A percentile compares a stretch with the other conserved stretches of the same genome.
phyloP scores from a whole-genome alignment of 2,888 invertebrate genomes.

The Drosophila robusta region DNA sequence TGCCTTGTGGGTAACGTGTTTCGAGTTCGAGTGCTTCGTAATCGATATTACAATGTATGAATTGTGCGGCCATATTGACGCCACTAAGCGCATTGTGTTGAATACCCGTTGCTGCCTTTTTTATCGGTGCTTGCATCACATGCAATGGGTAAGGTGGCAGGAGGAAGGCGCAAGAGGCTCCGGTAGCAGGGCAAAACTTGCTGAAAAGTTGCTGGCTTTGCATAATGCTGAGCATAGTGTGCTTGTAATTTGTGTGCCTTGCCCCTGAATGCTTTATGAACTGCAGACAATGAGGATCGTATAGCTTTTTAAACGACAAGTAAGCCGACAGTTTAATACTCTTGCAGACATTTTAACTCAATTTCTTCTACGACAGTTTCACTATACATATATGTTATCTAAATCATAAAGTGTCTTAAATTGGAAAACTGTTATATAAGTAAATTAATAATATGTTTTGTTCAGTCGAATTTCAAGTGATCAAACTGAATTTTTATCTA shows the following conservation, averaged over 20 bases:
- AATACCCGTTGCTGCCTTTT: conserved; percentile 41
- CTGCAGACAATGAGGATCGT: conserved; percentile 36
- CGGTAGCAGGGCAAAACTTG: conserved; percentile 46
- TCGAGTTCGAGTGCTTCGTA: conserved; percentile 68
- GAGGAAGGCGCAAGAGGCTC: neutral
- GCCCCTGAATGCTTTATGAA: conserved; percentile 42
- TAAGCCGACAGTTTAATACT: neutral
- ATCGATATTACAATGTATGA: conserved; percentile 77
- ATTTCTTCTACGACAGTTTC: too few relatives aligned
- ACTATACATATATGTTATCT: neutral
- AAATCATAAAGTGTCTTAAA: neutral
- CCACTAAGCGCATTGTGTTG: conserved; percentile 69
- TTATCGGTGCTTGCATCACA: conserved; percentile 63
- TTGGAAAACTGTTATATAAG: neutral
- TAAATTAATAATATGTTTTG: too few relatives aligned
- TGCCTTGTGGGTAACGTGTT: conserved; percentile 37
- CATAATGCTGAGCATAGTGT: conserved; percentile 27
- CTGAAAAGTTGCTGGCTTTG: conserved; percentile 52
- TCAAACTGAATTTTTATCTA: too few relatives aligned
- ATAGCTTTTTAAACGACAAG: conserved; percentile 15
- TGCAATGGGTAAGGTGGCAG: conserved; percentile 24
- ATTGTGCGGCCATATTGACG: conserved; percentile 64
- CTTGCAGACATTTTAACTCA: neutral
- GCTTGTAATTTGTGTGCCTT: conserved; percentile 27
- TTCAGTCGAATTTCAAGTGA: too few relatives aligned